These are phyloP conservation scores for Etheostoma nigrum DNA, from an alignment of 2,797 vertebrate genomes.

Conservation along the genomic window DNA sequence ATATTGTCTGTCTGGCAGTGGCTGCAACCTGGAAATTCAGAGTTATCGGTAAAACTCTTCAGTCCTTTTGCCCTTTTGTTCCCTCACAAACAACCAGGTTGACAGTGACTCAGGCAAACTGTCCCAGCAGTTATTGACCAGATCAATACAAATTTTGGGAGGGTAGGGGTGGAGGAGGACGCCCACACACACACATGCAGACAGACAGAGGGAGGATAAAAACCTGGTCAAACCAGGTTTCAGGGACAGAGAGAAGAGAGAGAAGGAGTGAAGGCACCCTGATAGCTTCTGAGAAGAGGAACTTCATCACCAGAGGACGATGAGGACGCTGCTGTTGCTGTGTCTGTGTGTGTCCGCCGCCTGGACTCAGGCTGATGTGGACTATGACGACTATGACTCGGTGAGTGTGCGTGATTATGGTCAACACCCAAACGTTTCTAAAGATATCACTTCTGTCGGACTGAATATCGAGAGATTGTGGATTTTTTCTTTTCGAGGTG, in stretches of 20 bases:
- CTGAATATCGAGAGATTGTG: too few species aligned
- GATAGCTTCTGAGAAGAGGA: not conserved
- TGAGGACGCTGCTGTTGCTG: slow-evolving; percentile 66
- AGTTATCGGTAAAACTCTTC: not conserved
- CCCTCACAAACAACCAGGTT: not conserved
- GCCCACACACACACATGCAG: too few species aligned
- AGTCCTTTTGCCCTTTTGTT: slow-evolving; percentile 41
- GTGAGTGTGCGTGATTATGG: slow-evolving; percentile 52
- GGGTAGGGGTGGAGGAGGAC: too few species aligned
- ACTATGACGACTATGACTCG: slow-evolving; percentile 65
- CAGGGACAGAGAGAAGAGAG: slow-evolving; percentile 6
- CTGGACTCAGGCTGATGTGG: slow-evolving; percentile 5
- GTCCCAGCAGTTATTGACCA: slow-evolving; percentile 20
- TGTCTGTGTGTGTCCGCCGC: slow-evolving; percentile 44
- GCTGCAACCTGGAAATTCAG: not conserved
- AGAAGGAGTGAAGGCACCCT: not conserved
- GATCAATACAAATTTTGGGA: slow-evolving; percentile 36
- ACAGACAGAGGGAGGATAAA: slow-evolving; percentile 45
- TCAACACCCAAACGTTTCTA: too few species aligned
- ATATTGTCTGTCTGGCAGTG: too few species aligned
- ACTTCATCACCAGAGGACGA: not conserved
- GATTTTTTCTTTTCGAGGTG: too few species aligned
- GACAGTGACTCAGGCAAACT: slow-evolving; percentile 48
- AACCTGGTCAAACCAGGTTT: not conserved
- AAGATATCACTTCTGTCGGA: too few species aligned